A percentile compares a stretch with the other conserved stretches of the same genome.
Conservation (phyloP, 1,140 invertebrate species). For the Papilio machaon region DNA sequence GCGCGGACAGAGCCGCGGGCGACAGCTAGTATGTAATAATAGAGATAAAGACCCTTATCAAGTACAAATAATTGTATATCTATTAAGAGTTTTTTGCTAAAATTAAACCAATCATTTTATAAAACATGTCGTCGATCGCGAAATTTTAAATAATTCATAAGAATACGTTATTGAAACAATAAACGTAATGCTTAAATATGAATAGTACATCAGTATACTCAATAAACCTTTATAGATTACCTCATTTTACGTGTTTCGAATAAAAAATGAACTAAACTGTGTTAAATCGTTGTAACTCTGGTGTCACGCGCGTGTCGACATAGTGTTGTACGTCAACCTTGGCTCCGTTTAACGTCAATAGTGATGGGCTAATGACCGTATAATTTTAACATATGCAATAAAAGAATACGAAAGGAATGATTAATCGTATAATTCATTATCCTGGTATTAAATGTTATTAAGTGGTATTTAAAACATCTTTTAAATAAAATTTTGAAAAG, state of each 20-base stretch:
- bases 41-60: too few relatives aligned
- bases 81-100: too few relatives aligned
- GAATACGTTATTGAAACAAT: not conserved
- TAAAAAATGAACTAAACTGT: conserved; percentile 28
- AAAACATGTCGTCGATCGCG: not conserved
- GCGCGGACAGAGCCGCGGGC: too few relatives aligned
- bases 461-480: too few relatives aligned
- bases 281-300: conserved; percentile 6
- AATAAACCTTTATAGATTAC: conserved; percentile 28
- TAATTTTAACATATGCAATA: not conserved
- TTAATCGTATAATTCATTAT: conserved; percentile 3
- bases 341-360: conserved; percentile 38
- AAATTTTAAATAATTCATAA: not conserved
- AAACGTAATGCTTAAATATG: conserved; percentile 21
- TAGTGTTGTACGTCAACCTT: conserved; percentile 35
- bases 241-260: conserved; percentile 31
- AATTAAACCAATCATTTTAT: not conserved
- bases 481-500: too few relatives aligned
- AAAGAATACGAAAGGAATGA: not conserved
- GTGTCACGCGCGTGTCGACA: conserved; percentile 38
- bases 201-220: not conserved
- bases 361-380: conserved; percentile 35
- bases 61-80: too few relatives aligned
- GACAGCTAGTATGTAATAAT: too few relatives aligned
- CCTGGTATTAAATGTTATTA: not conserved